Conservation (phyloP, 2,888 invertebrate species). For the Furcula furcula region DNA sequence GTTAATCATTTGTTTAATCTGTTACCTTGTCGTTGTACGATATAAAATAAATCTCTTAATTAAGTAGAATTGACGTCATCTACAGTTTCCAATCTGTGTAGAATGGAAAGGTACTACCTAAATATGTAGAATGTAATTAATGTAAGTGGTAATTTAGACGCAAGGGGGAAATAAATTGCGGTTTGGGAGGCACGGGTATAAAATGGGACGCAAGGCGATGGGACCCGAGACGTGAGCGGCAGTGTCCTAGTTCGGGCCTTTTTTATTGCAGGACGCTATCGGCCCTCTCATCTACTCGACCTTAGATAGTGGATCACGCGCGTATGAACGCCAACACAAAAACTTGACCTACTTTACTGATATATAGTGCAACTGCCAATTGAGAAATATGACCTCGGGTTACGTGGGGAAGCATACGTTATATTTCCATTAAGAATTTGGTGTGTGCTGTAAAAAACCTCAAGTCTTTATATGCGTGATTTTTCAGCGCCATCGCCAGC, state of each 20-base stretch:
- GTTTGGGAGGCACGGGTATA: constrained; percentile 65
- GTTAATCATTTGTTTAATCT: too few species aligned
- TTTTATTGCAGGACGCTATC: constrained; percentile 77
- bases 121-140: constrained; percentile 46
- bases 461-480: too few species aligned
- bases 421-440: background rate
- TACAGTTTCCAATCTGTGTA: constrained; percentile 7
- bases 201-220: constrained; percentile 67
- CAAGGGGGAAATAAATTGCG: constrained; percentile 60
- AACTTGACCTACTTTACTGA: constrained; percentile 61
- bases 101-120: constrained; percentile 4
- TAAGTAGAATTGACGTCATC: background rate
- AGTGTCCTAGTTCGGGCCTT: constrained; percentile 66
- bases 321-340: constrained; percentile 58
- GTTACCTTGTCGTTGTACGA: too few species aligned
- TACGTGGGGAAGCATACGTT: background rate
- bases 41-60: too few species aligned
- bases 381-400: constrained; percentile 35
- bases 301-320: constrained; percentile 72
- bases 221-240: constrained; percentile 42
- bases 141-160: constrained; percentile 43
- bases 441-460: too few species aligned
- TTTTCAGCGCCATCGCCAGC: too few species aligned
- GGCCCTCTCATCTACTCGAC: constrained; percentile 66
- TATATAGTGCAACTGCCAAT: constrained; percentile 49